A percentile compares a stretch with the other conserved stretches of the same genome.
These are phyloP conservation scores for Calliphora vomitoria DNA, from an alignment of 2,888 invertebrate genomes.

Conservation along the genomic window DNA sequence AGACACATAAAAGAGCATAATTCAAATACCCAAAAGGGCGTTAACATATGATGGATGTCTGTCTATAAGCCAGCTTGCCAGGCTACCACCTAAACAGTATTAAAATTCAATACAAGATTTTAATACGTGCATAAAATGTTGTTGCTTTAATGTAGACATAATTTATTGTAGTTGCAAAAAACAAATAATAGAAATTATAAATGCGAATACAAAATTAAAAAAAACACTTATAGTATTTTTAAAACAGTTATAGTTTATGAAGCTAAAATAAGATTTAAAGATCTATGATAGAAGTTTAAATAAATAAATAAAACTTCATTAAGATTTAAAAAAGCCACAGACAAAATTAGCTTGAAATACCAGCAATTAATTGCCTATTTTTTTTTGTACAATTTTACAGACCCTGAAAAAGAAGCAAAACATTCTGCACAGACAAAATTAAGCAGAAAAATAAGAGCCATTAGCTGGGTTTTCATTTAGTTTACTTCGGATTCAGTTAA, in stretches of 20 bases:
- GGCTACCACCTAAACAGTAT: background rate
- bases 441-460: background rate
- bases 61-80: background rate
- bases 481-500: background rate
- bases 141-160: background rate
- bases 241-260: too few species aligned
- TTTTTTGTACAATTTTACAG: background rate
- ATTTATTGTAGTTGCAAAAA: conserved; percentile 8
- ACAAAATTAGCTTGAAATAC: background rate
- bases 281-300: too few species aligned
- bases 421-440: background rate
- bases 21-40: background rate
- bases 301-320: background rate
- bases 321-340: background rate
- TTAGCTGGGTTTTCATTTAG: background rate
- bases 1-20: too few species aligned
- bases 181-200: background rate
- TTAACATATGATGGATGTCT: background rate
- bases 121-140: conserved; percentile 35
- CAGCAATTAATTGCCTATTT: background rate
- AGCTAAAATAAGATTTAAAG: too few species aligned
- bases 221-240: too few species aligned
- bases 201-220: too few species aligned
- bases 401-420: background rate
- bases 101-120: conserved; percentile 15